Percentiles rank a stretch among this genome's conserved stretches.
These are phyloP conservation scores for Salmo trutta DNA, from an alignment of 2,797 vertebrate species.

Conservation along the genomic window DNA sequence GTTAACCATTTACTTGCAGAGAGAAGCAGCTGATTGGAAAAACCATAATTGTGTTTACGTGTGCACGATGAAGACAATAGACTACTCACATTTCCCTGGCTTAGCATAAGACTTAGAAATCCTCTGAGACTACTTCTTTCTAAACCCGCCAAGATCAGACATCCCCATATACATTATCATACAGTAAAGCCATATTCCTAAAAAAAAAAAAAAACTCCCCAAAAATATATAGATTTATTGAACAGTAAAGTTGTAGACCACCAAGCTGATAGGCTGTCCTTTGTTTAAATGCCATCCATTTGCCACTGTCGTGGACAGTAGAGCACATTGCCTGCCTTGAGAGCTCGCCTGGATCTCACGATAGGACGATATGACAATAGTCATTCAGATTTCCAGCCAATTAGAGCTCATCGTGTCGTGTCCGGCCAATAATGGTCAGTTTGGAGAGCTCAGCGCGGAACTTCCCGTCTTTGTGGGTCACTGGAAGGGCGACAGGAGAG, in stretches of 20 bases:
- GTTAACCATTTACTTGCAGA: constrained; percentile 26
- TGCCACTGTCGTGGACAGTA: constrained; percentile 24
- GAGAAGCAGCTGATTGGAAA: constrained; percentile 37
- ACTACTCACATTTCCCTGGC: constrained; percentile 63
- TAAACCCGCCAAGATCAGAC: constrained; percentile 43
- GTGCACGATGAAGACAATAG: constrained; percentile 39
- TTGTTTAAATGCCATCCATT: constrained; percentile 31
- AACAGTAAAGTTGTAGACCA: constrained; percentile 26
- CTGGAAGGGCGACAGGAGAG: constrained; percentile 66
- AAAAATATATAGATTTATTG: constrained; percentile 1
- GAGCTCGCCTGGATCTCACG: constrained; percentile 33
- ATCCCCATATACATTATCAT: constrained; percentile 44
- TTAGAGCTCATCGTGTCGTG: constrained; percentile 85
- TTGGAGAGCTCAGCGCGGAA: constrained; percentile 93
- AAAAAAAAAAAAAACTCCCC: background rate
- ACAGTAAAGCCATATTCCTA: constrained; percentile 33
- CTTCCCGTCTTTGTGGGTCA: constrained; percentile 86
- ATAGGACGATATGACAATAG: constrained; percentile 32
- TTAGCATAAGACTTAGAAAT: constrained; percentile 59
- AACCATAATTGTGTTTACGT: constrained; percentile 43
- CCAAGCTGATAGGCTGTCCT: constrained; percentile 25
- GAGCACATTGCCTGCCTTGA: constrained; percentile 26
- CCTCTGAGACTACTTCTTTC: constrained; percentile 57
- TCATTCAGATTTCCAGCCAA: constrained; percentile 20
- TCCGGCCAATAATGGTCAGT: constrained; percentile 81